phyloP scores from a whole-genome alignment of 2,888 invertebrate genomes.

The Arenicola marina region DNA sequence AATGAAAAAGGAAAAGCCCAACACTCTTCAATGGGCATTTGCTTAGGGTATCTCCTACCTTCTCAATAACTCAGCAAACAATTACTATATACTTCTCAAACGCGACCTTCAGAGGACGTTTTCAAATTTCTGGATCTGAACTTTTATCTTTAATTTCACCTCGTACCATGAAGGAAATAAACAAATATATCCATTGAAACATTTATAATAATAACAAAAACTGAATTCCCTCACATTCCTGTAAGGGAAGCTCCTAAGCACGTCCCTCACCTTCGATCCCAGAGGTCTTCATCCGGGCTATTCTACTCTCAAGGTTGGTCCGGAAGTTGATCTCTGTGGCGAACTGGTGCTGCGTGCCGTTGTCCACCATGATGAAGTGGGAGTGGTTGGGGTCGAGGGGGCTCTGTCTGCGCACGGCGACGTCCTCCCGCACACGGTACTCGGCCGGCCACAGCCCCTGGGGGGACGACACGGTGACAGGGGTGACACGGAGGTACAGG shows the following conservation, averaged over 20 bases:
- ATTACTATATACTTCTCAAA: too few relatives aligned
- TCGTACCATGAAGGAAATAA: too few relatives aligned
- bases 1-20: too few relatives aligned
- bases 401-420: slow-evolving; percentile 35
- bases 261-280: neutral
- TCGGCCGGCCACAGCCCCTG: slow-evolving; percentile 51
- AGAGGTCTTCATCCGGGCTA: slow-evolving; percentile 44
- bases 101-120: too few relatives aligned
- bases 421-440: slow-evolving; percentile 46
- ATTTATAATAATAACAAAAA: too few relatives aligned
- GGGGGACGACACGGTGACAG: neutral
- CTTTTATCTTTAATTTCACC: too few relatives aligned
- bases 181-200: neutral
- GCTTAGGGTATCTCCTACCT: too few relatives aligned
- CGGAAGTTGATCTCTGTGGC: slow-evolving; percentile 56
- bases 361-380: slow-evolving; percentile 61
- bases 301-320: slow-evolving; percentile 50
- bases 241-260: too few relatives aligned
- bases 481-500: neutral
- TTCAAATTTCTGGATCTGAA: too few relatives aligned
- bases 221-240: too few relatives aligned
- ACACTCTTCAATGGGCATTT: too few relatives aligned
- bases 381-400: slow-evolving; percentile 61
- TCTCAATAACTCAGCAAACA: too few relatives aligned
- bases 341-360: slow-evolving; percentile 56